Evolutionary conservation across 1,140 invertebrate genomes (phyloP), one percentile per base, ranked within the genome.

Genomic region (Alviniconcha marisindica): DNA sequence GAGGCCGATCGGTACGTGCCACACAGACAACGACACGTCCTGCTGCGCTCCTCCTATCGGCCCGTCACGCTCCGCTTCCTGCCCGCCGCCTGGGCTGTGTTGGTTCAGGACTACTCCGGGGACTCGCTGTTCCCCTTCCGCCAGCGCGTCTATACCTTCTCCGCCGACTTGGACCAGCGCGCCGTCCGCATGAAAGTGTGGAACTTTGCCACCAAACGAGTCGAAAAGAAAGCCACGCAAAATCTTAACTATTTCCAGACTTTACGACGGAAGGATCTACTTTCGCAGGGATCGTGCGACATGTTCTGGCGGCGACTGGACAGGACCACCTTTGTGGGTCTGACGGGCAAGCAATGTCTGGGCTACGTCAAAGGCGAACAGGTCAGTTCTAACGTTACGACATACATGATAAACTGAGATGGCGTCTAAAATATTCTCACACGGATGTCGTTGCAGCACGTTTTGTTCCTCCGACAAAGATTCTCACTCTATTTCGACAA

Each of bases 231-330:
- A 56, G 77, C 76, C 5, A 51, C 79, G 18, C 82, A 69, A 33
- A 51, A 84, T 79, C 66, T 87, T 36, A 40, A 54, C 18, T 42
- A 42, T 18, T 81, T 87, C 18, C 15, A 33, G 24, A 71, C 78
- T 60, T 51, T 87, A 14, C 74, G 73, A 5, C 71, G 33, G 24
- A 73, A 80, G 12, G 86, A 87, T 63, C 42, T 87, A 54, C 51
- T 80, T 5, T 84, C 86, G 1, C 77, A 81, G 18, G 40, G 54
- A 0, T 69, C 79, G n/a, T 87, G 86, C 81, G 84, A 87, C 48
- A 87, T 87, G 86, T 81, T 87, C 60, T 87, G 86, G 86, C 60
- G 86, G 31, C 63, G 79, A 38, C 66, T 87, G 54, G 83, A 83
- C 51, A 38, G 77, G 10, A 85, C 77, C 40, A 83, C 78, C 24